phyloP scores from a whole-genome alignment of 2,797 vertebrate species.

The Danionella dracula region DNA sequence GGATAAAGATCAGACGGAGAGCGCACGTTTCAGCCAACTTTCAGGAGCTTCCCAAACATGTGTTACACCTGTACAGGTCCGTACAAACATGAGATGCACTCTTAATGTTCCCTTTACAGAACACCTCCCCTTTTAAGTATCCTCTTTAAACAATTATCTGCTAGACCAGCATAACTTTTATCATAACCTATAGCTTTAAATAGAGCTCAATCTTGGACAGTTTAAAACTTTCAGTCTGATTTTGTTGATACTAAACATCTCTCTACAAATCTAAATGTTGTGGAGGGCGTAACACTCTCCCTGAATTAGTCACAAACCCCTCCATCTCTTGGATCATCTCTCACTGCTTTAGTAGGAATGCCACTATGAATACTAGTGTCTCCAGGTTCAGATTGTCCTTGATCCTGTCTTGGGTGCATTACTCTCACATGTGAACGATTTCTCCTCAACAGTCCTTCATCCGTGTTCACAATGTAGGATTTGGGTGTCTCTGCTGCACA shows the following conservation, averaged over 20 bases:
- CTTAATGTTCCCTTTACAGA: too few relatives aligned
- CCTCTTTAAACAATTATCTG: neutral
- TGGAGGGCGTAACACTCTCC: neutral
- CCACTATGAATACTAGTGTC: neutral
- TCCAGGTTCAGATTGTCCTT: neutral
- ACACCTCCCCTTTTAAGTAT: neutral
- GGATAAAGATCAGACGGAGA: too few relatives aligned
- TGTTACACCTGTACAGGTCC: too few relatives aligned
- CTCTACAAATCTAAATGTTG: neutral
- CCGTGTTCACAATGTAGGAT: conserved; percentile 22
- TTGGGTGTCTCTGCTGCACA: conserved; percentile 12
- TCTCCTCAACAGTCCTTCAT: conserved; percentile 9
- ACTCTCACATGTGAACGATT: neutral
- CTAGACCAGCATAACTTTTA: neutral
- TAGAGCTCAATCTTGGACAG: neutral
- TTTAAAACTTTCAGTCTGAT: neutral
- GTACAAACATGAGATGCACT: too few relatives aligned
- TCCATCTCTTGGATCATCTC: neutral
- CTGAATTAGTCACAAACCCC: conserved; percentile 3
- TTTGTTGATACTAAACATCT: too few relatives aligned
- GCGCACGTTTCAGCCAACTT: too few relatives aligned
- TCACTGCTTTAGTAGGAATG: too few relatives aligned
- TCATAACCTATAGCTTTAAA: neutral
- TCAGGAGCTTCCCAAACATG: too few relatives aligned
- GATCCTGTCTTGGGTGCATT: neutral